These are phyloP conservation scores for Microtus oregoni DNA, from an alignment of 2,113 vertebrate genomes.

Conservation along the genomic window DNA sequence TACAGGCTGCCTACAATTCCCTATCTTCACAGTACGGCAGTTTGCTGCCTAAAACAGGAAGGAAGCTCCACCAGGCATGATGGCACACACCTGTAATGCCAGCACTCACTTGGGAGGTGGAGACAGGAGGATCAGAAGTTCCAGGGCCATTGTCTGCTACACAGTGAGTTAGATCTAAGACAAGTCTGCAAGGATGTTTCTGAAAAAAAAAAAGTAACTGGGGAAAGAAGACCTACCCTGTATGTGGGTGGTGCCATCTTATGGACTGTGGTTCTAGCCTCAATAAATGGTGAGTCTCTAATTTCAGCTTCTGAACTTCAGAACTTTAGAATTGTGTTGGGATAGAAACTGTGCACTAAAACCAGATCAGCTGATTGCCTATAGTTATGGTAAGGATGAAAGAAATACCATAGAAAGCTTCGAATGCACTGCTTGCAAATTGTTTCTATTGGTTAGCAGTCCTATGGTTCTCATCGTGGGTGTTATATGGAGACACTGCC, in stretches of 20 bases:
- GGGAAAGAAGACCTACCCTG: not conserved
- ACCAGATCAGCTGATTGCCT: not conserved
- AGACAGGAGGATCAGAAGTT: not conserved
- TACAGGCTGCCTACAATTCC: not conserved
- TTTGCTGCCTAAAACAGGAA: slow-evolving; percentile 12
- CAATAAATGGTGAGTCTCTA: not conserved
- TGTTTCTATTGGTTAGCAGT: not conserved
- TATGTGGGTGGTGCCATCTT: not conserved
- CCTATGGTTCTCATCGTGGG: not conserved
- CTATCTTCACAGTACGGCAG: not conserved
- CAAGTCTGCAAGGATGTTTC: not conserved
- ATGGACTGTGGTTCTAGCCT: not conserved
- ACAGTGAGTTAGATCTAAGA: not conserved
- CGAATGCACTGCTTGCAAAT: not conserved
- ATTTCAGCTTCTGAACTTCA: not conserved
- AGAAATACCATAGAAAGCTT: not conserved
- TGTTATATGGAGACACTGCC: not conserved
- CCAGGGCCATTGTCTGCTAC: not conserved
- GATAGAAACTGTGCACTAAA: not conserved
- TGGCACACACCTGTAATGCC: not conserved
- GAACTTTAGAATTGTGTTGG: not conserved
- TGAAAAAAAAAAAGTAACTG: not conserved
- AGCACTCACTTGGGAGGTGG: not conserved
- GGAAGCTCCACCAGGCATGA: not conserved
- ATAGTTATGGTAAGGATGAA: not conserved